phyloP scores from a whole-genome alignment of 2,797 vertebrate genomes.

The Spinus olivaceus region DNA sequence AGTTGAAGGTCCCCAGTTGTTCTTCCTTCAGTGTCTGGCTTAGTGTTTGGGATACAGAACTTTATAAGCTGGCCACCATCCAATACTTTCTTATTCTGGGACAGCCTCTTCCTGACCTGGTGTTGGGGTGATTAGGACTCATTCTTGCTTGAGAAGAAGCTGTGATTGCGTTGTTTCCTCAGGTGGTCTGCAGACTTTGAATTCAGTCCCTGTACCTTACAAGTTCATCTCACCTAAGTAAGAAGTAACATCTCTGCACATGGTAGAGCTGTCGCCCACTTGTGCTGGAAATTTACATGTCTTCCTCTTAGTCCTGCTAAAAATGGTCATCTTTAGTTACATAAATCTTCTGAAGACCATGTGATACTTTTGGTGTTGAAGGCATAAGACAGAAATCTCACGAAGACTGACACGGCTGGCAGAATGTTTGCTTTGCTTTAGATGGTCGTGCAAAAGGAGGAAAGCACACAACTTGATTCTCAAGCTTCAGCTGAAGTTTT shows the following conservation, averaged over 20 bases:
- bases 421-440: background rate
- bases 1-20: conserved; percentile 35
- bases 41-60: background rate
- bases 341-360: background rate
- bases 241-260: background rate
- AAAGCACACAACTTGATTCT: background rate
- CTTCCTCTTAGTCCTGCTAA: background rate
- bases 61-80: background rate
- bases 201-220: background rate
- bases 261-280: background rate
- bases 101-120: background rate
- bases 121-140: background rate
- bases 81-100: background rate
- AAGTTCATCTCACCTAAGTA: background rate
- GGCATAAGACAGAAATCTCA: background rate
- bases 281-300: background rate
- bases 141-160: background rate
- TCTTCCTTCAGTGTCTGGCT: background rate
- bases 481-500: background rate
- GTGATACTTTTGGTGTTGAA: background rate
- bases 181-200: background rate
- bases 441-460: background rate
- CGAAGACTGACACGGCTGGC: background rate
- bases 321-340: background rate
- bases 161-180: background rate